These are phyloP conservation scores for Forpus xanthops DNA, from an alignment of 2,797 vertebrate species.

Conservation along the genomic window DNA sequence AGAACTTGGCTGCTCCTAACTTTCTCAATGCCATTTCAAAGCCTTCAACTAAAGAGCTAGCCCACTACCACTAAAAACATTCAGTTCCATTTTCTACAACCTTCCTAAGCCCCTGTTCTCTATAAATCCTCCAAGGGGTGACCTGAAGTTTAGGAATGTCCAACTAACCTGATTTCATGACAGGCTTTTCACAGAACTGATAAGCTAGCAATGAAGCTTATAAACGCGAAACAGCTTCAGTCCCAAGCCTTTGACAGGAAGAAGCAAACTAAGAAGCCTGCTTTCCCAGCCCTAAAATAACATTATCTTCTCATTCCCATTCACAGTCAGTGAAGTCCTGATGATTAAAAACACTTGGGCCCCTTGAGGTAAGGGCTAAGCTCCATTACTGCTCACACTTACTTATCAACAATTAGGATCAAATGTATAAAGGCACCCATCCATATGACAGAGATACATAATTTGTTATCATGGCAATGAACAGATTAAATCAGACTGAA, in stretches of 20 bases:
- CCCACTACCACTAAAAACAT: neutral
- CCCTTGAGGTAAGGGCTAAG: neutral
- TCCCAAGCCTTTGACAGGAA: neutral
- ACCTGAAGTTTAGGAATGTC: neutral
- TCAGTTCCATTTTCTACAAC: neutral
- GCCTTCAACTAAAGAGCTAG: neutral
- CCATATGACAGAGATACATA: neutral
- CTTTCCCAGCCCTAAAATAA: neutral
- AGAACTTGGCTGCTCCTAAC: neutral
- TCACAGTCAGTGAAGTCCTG: neutral
- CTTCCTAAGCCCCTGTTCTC: neutral
- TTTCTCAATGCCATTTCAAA: neutral
- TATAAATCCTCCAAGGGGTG: neutral
- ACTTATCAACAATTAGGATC: neutral
- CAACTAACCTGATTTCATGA: neutral
- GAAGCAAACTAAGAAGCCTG: neutral
- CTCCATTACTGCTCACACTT: neutral
- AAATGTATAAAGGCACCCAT: neutral
- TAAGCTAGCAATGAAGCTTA: neutral
- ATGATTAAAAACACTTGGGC: neutral
- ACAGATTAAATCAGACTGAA: slow-evolving; percentile 13
- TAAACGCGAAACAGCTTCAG: neutral
- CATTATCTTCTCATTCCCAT: neutral
- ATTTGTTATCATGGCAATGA: neutral
- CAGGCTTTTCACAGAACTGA: neutral